Percentiles rank a stretch among this genome's conserved stretches.
phyloP scores from a whole-genome alignment of 53 echinoderm and acorn worm genomes.

The Actinopyga echinites region DNA sequence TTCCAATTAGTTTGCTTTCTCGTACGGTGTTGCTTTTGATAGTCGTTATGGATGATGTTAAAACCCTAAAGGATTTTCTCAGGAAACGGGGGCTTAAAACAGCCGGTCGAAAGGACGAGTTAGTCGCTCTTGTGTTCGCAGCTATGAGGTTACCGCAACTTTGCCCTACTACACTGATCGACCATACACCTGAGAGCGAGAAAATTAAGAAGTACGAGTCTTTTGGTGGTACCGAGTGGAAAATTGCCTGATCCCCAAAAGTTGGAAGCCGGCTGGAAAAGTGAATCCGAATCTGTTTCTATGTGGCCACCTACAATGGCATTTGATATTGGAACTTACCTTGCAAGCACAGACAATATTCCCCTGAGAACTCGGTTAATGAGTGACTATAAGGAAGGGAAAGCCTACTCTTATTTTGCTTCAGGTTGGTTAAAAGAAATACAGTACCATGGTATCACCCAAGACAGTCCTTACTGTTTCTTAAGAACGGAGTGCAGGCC shows the following conservation, averaged over 20 bases:
- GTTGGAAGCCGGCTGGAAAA: conserved; percentile 11
- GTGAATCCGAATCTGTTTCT: conserved; percentile 18
- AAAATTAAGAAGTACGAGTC: no score
- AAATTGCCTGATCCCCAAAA: conserved; percentile 14
- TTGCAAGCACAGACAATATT: conserved; percentile 31
- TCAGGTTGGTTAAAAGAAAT: conserved; percentile 52
- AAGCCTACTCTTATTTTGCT: conserved; percentile 57
- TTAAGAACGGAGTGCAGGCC: conserved; percentile 43
- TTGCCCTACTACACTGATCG: neutral
- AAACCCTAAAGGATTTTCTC: neutral
- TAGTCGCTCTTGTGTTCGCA: neutral
- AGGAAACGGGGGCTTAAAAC: no score
- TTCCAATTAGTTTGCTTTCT: no score
- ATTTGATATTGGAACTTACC: conserved; percentile 41
- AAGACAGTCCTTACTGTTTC: conserved; percentile 24
- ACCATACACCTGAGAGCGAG: neutral
- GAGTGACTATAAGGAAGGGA: conserved; percentile 60
- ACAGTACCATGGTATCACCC: neutral
- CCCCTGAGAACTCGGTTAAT: conserved; percentile 47
- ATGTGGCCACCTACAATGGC: conserved; percentile 61
- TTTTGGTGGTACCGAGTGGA: conserved; percentile 28
- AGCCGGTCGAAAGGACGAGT: no score
- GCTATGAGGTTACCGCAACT: neutral
- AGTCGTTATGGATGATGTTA: neutral
- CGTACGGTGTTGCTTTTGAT: no score